Evolutionary conservation across 2,113 vertebrate species (phyloP), one percentile per base, ranked within the genome.

Genomic region (Onychorhynchus coronatus): DNA sequence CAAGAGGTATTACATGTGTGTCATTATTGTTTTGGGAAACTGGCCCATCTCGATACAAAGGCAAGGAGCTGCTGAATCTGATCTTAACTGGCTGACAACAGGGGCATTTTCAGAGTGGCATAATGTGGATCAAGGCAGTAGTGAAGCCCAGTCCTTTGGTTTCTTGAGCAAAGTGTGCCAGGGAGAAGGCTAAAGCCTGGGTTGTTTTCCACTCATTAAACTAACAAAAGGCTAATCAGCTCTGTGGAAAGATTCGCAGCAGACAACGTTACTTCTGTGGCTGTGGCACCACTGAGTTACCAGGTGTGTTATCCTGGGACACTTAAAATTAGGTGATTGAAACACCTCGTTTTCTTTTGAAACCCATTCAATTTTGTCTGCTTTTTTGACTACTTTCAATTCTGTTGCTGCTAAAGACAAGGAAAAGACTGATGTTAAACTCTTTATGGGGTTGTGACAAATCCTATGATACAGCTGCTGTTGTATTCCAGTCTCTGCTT

Each of bases 211-310:
- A 2, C 76, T 95, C 93, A 89, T 92, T 84, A 94, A 88, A 88
- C 59, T 94, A 92, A 95, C 24, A 59, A 87, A 94, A 95, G 82
- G 87, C 84, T 91, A 75, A 91, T 91, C 49, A 85, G 79, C 93
- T 81, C 33, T 56, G 73, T 70, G 83, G 90, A 55, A 84, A 63
- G 82, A 88, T 59, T 67, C 2, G 0, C 41, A 30, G 76, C 5
- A 52, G 94, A 47, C 94, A 67, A 21, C n/a, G 63, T 91, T 91
- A 62, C 81, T 41, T 47, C 39, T 49, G 52, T 70, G 9, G 2
- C 17, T 47, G 66, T 86, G 52, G 61, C 35, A 67, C 55, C 56
- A 5, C 47, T 35, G 58, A 66, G 47, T 92, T 86, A 63, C 1
- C 3, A 0, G 49, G 27, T 63, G 19, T 37, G 30, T 88, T 79